Base-by-base conservation (phyloP, 2,113 vertebrate species). In the Poecilia latipinna region DNA sequence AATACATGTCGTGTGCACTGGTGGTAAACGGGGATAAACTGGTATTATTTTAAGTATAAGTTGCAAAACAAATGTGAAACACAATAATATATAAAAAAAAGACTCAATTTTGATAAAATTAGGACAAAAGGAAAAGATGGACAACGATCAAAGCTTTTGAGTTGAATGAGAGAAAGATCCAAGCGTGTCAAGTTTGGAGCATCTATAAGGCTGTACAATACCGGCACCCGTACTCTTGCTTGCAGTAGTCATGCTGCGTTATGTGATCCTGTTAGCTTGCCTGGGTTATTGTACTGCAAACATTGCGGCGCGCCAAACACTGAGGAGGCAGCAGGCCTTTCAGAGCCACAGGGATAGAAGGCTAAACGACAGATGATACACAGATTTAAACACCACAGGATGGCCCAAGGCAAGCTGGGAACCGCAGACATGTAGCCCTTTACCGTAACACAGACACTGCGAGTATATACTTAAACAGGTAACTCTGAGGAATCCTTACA, bases 321-420 rank as follows among this genome's bases (percentile, higher is more conserved):
- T 10, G 77, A 75, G 65, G 71, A 90, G 61, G 75, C 76, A 84
- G 82, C 54, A 71, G 85, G 73, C 61, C 73, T 86, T 82, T 74
- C 39, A 76, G 66, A 85, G 87, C 83, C 74, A 83, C 71, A 42
- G 80, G 86, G 77, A 81, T 70, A 78, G 76, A 86, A 66, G 74
- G 61, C 77, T 86, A 81, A 90, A 86, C 84, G 79, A 84, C 83
- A 89, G 86, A 92, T 88, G 86, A 91, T 89, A 87, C 87, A 88
- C 86, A 89, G 70, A 89, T 86, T 90, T 90, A 79, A 89, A 86
- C 87, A 82, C 87, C 76, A 76, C 86, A 89, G 87, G 88, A 90
- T 81, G 84, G 87, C 89, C 86, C 78, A 69, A 70, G 82, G 87
- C 89, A 83, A 80, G 86, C 86, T 84, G 78, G 88, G 81, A 88